A percentile compares a stretch with the other conserved stretches of the same genome.
These are phyloP conservation scores for Hydrolagus colliei DNA, from an alignment of 2,797 vertebrate species.

Conservation along the genomic window DNA sequence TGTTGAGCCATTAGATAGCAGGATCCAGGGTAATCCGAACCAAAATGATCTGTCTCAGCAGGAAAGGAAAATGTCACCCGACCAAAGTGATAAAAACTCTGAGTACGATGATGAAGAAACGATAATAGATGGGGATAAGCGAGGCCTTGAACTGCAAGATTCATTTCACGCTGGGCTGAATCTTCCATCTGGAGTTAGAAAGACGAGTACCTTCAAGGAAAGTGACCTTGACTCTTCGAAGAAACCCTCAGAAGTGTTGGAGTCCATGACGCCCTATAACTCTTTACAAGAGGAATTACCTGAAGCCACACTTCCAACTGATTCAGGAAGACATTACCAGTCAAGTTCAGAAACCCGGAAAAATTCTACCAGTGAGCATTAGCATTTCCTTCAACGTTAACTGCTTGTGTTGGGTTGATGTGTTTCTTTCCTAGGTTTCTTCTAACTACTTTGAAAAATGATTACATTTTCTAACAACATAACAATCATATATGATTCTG, in stretches of 20 bases:
- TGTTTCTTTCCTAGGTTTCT: background rate
- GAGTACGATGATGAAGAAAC: slow-evolving; percentile 32
- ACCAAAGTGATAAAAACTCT: slow-evolving; percentile 35
- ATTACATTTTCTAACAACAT: slow-evolving; percentile 35
- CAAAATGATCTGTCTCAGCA: background rate
- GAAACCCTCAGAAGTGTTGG: slow-evolving; percentile 42
- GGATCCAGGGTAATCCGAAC: background rate
- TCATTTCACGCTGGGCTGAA: slow-evolving; percentile 32
- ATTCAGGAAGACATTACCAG: slow-evolving; percentile 44
- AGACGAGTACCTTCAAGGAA: slow-evolving; percentile 48
- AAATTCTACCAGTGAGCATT: slow-evolving; percentile 49
- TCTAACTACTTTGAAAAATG: background rate
- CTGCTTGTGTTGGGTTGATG: background rate
- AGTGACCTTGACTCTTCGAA: slow-evolving; percentile 45
- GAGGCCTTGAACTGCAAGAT: slow-evolving; percentile 36
- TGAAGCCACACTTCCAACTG: slow-evolving; percentile 36
- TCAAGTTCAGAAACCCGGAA: slow-evolving; percentile 38
- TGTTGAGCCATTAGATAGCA: background rate
- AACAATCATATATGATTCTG: slow-evolving; percentile 45
- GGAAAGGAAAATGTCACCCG: slow-evolving; percentile 20
- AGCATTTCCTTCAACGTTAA: slow-evolving; percentile 38
- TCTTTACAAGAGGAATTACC: slow-evolving; percentile 42
- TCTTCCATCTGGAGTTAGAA: slow-evolving; percentile 37
- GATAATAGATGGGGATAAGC: slow-evolving; percentile 20
- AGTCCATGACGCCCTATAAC: slow-evolving; percentile 42